These are phyloP conservation scores for Agraylea sexmaculata DNA, from an alignment of 1,140 invertebrate species.

Conservation along the genomic window DNA sequence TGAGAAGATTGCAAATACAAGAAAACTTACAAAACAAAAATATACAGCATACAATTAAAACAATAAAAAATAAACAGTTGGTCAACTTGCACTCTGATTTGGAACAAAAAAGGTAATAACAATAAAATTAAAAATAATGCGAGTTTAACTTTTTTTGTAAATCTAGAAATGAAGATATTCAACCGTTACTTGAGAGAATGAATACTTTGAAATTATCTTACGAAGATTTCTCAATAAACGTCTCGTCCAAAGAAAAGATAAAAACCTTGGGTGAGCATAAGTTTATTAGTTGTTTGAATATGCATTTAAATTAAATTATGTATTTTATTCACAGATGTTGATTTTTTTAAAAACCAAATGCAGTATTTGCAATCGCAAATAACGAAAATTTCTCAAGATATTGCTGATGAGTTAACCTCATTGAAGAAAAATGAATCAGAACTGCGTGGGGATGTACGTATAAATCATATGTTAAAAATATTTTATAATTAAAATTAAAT, in stretches of 20 bases:
- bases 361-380: conserved; percentile 10
- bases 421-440: conserved; percentile 7
- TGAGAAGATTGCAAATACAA: too few species aligned
- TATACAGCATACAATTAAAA: too few species aligned
- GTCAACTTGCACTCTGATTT: neutral
- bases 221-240: conserved; percentile 11
- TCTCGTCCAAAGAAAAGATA: conserved; percentile 13
- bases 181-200: conserved; percentile 2
- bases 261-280: conserved; percentile 15
- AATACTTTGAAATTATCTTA: conserved; percentile 8
- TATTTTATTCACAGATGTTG: conserved; percentile 13
- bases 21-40: too few species aligned
- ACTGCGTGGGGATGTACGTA: conserved; percentile 11
- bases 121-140: too few species aligned
- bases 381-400: conserved; percentile 2
- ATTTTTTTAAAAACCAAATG: conserved; percentile 9
- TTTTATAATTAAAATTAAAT: conserved; percentile 5
- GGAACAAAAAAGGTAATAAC: conserved; percentile 7
- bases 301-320: neutral
- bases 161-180: conserved; percentile 11
- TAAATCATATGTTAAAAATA: too few species aligned
- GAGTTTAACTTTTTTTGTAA: too few species aligned
- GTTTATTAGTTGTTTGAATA: neutral
- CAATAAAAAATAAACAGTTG: too few species aligned
- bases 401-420: conserved; percentile 3